Evolutionary conservation across 2,888 invertebrate genomes (phyloP).

Genomic region (Monopis laevigella): DNA sequence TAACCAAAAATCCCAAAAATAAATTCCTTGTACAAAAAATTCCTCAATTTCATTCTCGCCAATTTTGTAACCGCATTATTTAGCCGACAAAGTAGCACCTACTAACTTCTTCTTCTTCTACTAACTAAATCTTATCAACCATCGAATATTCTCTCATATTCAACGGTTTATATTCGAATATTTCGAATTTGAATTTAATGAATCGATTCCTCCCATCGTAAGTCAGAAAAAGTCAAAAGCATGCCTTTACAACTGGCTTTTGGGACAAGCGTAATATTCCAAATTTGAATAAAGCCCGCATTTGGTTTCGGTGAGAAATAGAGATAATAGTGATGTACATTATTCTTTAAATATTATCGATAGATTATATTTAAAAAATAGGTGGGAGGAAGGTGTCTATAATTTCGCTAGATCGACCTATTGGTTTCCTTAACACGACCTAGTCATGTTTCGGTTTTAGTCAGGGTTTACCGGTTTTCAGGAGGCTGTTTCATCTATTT

Average conservation of each 20-base stretch:
- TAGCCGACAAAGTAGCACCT: too few species aligned
- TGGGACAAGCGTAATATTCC: constrained; percentile 24
- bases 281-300: constrained; percentile 31
- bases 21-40: too few species aligned
- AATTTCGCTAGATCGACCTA: background rate
- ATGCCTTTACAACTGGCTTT: constrained; percentile 18
- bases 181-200: background rate
- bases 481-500: too few species aligned
- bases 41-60: too few species aligned
- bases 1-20: too few species aligned
- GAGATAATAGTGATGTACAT: constrained; percentile 9
- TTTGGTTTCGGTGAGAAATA: constrained; percentile 22
- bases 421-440: too few species aligned
- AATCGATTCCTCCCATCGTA: constrained; percentile 3
- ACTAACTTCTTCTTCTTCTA: too few species aligned
- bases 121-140: too few species aligned
- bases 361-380: constrained; percentile 7
- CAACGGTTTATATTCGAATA: constrained; percentile 4
- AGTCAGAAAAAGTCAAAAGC: constrained; percentile 9
- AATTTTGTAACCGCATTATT: too few species aligned
- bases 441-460: too few species aligned
- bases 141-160: too few species aligned
- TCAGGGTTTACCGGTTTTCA: too few species aligned
- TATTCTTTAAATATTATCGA: constrained; percentile 14
- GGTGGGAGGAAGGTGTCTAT: background rate